Evolutionary conservation across 1,140 invertebrate species (phyloP).

Genomic region (Trachymyrmex cornetzi): DNA sequence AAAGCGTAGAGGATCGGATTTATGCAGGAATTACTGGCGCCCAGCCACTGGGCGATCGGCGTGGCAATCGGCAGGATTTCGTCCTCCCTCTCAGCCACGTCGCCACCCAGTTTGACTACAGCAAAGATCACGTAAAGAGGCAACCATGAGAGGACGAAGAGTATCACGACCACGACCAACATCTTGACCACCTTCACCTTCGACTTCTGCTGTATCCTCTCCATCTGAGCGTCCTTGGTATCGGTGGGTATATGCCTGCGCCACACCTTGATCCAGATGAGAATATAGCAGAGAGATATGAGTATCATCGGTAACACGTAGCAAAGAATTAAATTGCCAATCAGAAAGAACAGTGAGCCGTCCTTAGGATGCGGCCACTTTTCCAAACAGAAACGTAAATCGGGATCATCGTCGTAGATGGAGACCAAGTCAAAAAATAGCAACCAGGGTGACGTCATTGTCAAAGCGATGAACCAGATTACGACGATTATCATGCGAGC

Average conservation of each 20-base stretch:
- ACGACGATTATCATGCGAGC: slow-evolving; percentile 95
- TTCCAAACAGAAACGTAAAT: slow-evolving; percentile 92
- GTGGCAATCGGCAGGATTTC: slow-evolving; percentile 93
- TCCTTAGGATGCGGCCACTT: slow-evolving; percentile 94
- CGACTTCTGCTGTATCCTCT: slow-evolving; percentile 96
- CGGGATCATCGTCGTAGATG: slow-evolving; percentile 90
- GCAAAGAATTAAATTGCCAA: slow-evolving; percentile 95
- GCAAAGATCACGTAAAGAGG: slow-evolving; percentile 97
- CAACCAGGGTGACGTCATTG: slow-evolving; percentile 95
- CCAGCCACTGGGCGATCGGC: slow-evolving; percentile 98
- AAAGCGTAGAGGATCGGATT: slow-evolving; percentile 99
- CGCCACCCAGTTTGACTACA: slow-evolving; percentile 93
- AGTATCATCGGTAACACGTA: slow-evolving; percentile 97
- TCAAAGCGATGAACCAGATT: slow-evolving; percentile 95
- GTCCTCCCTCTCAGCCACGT: slow-evolving; percentile 91
- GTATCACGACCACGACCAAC: slow-evolving; percentile 97
- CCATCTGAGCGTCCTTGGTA: slow-evolving; percentile 96
- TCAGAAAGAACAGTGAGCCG: slow-evolving; percentile 94
- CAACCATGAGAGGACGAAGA: slow-evolving; percentile 98
- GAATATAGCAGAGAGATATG: slow-evolving; percentile 96
- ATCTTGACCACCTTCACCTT: slow-evolving; percentile 98
- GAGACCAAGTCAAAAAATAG: slow-evolving; percentile 95
- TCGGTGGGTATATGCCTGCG: slow-evolving; percentile 95
- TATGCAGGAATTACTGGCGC: slow-evolving; percentile 98
- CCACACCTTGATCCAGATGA: slow-evolving; percentile 97